Base-by-base conservation (phyloP, 2,113 vertebrate genomes). In the Clarias magur region DNA sequence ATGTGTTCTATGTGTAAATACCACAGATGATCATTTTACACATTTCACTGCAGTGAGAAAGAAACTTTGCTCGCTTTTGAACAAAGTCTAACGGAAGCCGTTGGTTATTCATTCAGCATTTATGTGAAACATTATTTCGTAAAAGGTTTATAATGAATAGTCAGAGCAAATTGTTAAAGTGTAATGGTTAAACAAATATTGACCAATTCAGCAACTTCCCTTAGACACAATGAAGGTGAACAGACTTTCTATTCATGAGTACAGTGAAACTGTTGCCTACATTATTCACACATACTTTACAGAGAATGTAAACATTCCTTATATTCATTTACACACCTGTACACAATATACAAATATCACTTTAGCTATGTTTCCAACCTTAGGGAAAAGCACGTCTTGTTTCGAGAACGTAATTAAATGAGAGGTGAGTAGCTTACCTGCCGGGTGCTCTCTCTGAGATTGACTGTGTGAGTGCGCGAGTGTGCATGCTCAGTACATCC, bases 341-440 rank as follows among this genome's bases (percentile, higher is more conserved):
- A 78, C 15, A 23, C 4, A 13, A 42, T 81, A 81, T 62, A 59
- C 27, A 0, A 80, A 17, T 81, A 27, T 16, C 54, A 59, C 15
- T 67, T 53, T 11, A 21, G 10, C 8, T 6, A 16, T 23, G 2
- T 48, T 76, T 42, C 8, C 34, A 48, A 10, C 9, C 38, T 62
- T 67, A 57, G 25, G 53, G 8, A 59, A 63, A 70, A 38, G 9
- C 11, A 79, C 12, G 38, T 72, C 7, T n/a, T 34, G 53, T 81
- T 10, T 72, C 9, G 27, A 62, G 54, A 67, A 65, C 57, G 3
- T 15, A 79, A 85, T 21, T 67, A 54, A 60, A 59, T 6, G 38
- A 42, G 19, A 57, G 60, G 16, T 23, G 34, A 87, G 30, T 57
- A 21, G 56, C 67, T 83, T 88, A 91, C 90, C 88, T 88, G 79